Percentiles rank a stretch among this genome's conserved stretches.
Evolutionary conservation across 2,113 vertebrate genomes (phyloP).

Genomic region (Muntiacus muntjak): DNA sequence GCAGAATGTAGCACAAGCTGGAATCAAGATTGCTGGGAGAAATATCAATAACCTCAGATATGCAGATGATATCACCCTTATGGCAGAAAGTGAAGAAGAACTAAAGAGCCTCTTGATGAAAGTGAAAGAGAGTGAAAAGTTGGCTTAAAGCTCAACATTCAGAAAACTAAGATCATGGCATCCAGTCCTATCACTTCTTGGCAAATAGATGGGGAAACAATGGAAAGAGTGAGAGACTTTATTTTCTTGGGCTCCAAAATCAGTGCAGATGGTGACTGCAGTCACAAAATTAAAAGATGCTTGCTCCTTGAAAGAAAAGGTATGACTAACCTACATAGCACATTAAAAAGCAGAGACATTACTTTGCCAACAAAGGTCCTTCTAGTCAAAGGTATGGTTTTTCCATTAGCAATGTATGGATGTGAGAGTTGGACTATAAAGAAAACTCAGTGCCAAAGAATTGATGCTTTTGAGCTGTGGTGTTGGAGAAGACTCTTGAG

Average conservation of each 20-base stretch:
- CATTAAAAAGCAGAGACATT: not conserved
- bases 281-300: not conserved
- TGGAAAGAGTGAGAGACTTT: not conserved
- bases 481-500: not conserved
- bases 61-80: not conserved
- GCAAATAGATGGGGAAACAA: not conserved
- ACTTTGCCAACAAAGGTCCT: not conserved
- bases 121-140: not conserved
- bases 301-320: not conserved
- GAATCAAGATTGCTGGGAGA: not conserved
- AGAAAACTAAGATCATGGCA: not conserved
- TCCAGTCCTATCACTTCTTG: not conserved
- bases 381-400: not conserved
- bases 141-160: not conserved
- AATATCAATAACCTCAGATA: not conserved
- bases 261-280: not conserved
- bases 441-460: not conserved
- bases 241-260: not conserved
- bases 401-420: not conserved
- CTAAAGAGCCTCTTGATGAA: not conserved
- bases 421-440: not conserved
- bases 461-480: not conserved
- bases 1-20: not conserved
- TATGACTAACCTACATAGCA: not conserved
- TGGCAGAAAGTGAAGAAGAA: not conserved